Evolutionary conservation across 2,113 vertebrate genomes (phyloP).

Genomic region (Onychostruthus taczanowskii): DNA sequence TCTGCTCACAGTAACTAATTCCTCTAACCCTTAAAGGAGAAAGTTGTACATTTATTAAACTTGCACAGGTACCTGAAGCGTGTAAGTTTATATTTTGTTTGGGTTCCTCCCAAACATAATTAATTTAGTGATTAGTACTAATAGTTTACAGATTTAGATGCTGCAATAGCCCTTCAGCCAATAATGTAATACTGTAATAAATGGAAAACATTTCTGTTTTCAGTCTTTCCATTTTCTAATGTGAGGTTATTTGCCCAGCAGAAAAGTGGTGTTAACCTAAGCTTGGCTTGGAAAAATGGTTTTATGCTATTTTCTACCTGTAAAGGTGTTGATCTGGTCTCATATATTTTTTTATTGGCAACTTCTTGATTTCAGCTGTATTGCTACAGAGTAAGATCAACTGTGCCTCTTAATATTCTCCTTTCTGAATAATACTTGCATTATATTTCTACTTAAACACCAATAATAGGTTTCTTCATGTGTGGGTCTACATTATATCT

Average conservation of each 20-base stretch:
- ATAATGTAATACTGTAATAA: background rate
- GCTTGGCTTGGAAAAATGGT: background rate
- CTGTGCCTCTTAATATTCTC: background rate
- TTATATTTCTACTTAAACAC: background rate
- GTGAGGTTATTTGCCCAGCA: background rate
- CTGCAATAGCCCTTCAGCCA: background rate
- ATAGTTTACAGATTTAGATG: background rate
- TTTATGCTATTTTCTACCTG: background rate
- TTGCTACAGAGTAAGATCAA: background rate
- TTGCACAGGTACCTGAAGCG: background rate
- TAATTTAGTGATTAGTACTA: background rate
- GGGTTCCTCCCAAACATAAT: background rate
- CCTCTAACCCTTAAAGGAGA: background rate
- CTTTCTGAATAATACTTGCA: background rate
- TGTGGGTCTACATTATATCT: background rate
- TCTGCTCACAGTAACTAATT: background rate
- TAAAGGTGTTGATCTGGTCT: background rate
- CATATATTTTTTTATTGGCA: background rate
- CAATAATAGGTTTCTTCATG: background rate
- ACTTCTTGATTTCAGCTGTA: background rate
- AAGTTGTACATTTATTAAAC: background rate
- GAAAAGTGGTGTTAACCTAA: background rate
- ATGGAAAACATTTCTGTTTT: background rate
- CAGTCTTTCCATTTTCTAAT: background rate
- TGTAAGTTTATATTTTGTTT: background rate